These are phyloP conservation scores for Neodiprion fabricii DNA, from an alignment of 1,140 invertebrate genomes.

Conservation along the genomic window DNA sequence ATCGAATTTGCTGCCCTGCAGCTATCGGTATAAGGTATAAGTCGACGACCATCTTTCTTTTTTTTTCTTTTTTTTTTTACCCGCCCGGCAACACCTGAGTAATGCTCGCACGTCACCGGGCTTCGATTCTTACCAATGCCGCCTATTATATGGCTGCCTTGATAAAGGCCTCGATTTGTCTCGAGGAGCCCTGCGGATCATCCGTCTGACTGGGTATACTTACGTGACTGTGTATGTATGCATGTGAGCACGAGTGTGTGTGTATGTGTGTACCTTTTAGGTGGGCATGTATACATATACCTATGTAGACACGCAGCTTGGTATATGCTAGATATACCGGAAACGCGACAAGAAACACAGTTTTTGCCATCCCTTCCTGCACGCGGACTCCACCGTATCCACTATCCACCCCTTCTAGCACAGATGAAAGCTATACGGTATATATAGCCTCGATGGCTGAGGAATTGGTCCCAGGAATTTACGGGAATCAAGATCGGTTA, in stretches of 20 bases:
- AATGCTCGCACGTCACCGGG: background rate
- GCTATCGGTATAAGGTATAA: too few relatives aligned
- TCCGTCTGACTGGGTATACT: background rate
- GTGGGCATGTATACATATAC: background rate
- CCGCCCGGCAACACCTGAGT: background rate
- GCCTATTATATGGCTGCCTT: background rate
- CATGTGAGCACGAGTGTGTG: background rate
- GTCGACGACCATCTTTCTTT: background rate
- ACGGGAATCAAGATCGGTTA: background rate
- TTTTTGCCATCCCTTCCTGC: too few relatives aligned
- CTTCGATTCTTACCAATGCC: background rate
- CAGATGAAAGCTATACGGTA: too few relatives aligned
- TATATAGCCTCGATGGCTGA: background rate
- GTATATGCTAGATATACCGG: background rate
- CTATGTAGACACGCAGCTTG: background rate
- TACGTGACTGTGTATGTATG: background rate
- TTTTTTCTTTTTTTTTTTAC: too few relatives aligned
- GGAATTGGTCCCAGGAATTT: background rate
- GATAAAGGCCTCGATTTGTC: slow-evolving; percentile 4
- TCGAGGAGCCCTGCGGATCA: background rate
- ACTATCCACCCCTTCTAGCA: too few relatives aligned
- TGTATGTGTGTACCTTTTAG: background rate
- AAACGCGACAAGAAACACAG: too few relatives aligned
- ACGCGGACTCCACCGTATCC: too few relatives aligned
- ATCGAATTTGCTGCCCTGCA: too few relatives aligned